Evolutionary conservation across 2,888 invertebrate genomes (phyloP), one percentile per base, ranked within the genome.

Genomic region (Plemyria rubiginata): DNA sequence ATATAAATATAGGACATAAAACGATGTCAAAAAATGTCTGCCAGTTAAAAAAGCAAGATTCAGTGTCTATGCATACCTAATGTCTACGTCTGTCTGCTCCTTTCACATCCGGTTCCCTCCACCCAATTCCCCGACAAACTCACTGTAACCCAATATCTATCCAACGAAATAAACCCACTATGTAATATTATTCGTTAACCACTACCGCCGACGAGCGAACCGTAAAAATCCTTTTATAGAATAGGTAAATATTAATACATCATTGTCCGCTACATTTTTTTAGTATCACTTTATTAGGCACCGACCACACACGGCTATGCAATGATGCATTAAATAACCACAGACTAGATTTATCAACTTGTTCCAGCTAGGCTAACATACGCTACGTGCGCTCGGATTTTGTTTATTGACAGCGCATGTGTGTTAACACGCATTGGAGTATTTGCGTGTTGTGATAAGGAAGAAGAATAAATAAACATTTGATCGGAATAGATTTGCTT

Each of bases 281-380:
- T 72, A 74, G 73, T 73, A 62, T 70, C 65, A 70, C 76, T 77
- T 70, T 75, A 75, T 75, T 76, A 50, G 75, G 76, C 64, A 40
- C 40, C 56, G 64, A 64, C 64, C 84, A 83, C 85, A 85, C 84
- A 77, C 79, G 73, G 66, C 55, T 51, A 46, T 46, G 71, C 76
- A 72, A 77, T 80, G 84, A 82, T 79, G 77, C 75, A 80, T 80
- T 75, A 76, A 73, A 69, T 66, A 71, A 70, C 76, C 78, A 79
- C 78, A 73, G 71, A 68, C 69, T 68, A 81, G 84, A 88, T 87
- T 86, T 85, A 87, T 85, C 73, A 70, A 68, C 61, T 70, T 83
- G 84, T 84, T 80, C 32, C 73, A 65, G 75, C 71, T 75, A 66
- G 79, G 71, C 76, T 75, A 75, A 82, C 80, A 78, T 73, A 65